Percentiles rank a stretch among this genome's conserved stretches.
Conservation (phyloP, 2,797 vertebrate species). For the Manis javanica region DNA sequence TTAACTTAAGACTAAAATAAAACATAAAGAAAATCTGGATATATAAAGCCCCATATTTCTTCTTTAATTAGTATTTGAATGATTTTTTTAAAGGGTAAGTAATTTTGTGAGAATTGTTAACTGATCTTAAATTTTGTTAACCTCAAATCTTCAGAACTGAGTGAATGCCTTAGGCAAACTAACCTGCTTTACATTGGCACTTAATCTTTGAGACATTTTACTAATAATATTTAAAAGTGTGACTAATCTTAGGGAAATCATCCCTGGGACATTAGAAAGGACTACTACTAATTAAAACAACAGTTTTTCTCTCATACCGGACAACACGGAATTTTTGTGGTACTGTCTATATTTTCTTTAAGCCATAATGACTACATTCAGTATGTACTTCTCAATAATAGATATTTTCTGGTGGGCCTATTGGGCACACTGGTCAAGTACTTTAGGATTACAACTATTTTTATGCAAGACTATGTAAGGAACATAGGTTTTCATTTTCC, state of each 20-base stretch:
- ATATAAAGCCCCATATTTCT: conserved; percentile 13
- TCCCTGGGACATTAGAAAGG: conserved; percentile 20
- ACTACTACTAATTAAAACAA: conserved; percentile 21
- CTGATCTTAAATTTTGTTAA: neutral
- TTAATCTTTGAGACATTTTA: neutral
- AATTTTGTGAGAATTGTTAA: neutral
- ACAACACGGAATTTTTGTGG: neutral
- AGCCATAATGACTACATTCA: neutral
- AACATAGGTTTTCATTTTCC: neutral
- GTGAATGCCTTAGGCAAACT: neutral
- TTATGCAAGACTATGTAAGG: neutral
- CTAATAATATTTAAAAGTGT: conserved; percentile 40
- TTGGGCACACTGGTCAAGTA: neutral
- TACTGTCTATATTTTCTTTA: neutral
- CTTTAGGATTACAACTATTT: neutral
- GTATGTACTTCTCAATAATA: neutral
- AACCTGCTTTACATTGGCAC: neutral
- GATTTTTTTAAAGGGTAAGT: neutral
- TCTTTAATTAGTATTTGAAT: neutral
- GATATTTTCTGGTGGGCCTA: neutral
- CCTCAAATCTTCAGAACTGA: conserved; percentile 13
- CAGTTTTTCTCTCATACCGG: neutral
- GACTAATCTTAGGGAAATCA: conserved; percentile 44
- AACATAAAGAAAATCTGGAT: neutral
- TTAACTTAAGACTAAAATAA: neutral